Conservation (phyloP, 2,113 vertebrate genomes). For the Halcyon senegalensis region DNA sequence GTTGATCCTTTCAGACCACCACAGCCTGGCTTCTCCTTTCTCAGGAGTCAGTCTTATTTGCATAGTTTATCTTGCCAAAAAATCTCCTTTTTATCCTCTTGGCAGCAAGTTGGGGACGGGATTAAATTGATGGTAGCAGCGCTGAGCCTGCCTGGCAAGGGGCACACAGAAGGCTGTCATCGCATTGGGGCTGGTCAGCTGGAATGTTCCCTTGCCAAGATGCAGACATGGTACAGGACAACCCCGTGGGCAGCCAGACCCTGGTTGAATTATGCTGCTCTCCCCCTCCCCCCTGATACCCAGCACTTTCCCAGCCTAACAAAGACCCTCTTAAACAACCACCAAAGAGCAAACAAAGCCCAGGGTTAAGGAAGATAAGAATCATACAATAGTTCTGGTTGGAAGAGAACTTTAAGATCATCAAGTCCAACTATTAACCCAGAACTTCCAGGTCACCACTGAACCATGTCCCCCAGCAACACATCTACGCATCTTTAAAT, state of each 20-base stretch:
- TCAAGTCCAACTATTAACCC: not conserved
- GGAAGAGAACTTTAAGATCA: not conserved
- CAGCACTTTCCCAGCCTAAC: not conserved
- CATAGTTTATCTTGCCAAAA: not conserved
- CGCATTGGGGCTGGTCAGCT: not conserved
- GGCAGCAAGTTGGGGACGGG: not conserved
- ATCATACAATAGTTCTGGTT: not conserved
- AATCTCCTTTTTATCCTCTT: not conserved
- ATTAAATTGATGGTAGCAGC: not conserved
- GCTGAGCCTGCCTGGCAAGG: not conserved
- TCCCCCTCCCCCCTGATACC: not conserved
- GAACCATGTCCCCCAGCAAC: not conserved
- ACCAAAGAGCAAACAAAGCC: not conserved
- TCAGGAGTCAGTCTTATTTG: not conserved
- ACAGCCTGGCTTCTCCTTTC: not conserved
- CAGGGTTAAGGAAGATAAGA: not conserved
- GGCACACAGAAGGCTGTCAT: not conserved
- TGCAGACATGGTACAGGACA: not conserved
- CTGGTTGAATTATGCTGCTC: accelerated
- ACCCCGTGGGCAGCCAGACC: not conserved
- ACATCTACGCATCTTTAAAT: not conserved
- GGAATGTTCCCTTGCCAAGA: not conserved
- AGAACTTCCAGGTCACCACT: not conserved
- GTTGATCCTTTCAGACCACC: not conserved
- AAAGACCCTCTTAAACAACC: not conserved